Base-by-base conservation (phyloP, 2,888 invertebrate species). In the Tricholauxania praeusta region DNA sequence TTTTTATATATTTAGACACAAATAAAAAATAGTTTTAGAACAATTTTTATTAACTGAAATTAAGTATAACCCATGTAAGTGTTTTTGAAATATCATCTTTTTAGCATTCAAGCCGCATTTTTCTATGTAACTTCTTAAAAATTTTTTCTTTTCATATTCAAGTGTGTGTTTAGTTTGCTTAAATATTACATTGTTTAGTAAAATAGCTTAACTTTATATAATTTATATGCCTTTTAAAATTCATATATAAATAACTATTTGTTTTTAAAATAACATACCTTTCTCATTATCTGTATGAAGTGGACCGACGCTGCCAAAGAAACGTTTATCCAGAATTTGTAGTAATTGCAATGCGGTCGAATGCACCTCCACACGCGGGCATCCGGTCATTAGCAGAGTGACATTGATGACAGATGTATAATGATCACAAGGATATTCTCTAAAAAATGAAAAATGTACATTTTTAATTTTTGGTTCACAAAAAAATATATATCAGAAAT, bases 361-460 rank as follows among this genome's bases (percentile, higher is more conserved):
- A 85, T 97, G 95, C n/a, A 98, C 94, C 53, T 93, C 91, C 51
- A 95, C 93, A 39, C 97, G 91, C 0, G 98, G 96, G 85, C 96
- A 97, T 2, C 98, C 98, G 8, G 97, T 96, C 89, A 97, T 98
- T 90, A 99, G 93, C 62, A 99, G 90, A 0, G 99, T 98, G 52
- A 99, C 96, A 86, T 98, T 99, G 84, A 99, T 96, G 81, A 99
- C 96, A 2, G 98, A 97, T 52, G 97, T 97, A 87, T 98, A 98
- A 89, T 98, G 97, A 87, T 98, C 98, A 86, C 97, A 98, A 3
- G 98, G 97, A 89, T 98, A 97, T 88, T 98, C 98, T 83, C 97
- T 96, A 87, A 12, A 88, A 74, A 63, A 73, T 62, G 74, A 66
- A 64, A 51, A 39, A 39, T 39, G 6, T 39, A 8, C 8, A 39